Percentiles rank a stretch among this genome's conserved stretches.
Conservation (phyloP, 2,797 vertebrate genomes). For the Passerculus sandwichensis region DNA sequence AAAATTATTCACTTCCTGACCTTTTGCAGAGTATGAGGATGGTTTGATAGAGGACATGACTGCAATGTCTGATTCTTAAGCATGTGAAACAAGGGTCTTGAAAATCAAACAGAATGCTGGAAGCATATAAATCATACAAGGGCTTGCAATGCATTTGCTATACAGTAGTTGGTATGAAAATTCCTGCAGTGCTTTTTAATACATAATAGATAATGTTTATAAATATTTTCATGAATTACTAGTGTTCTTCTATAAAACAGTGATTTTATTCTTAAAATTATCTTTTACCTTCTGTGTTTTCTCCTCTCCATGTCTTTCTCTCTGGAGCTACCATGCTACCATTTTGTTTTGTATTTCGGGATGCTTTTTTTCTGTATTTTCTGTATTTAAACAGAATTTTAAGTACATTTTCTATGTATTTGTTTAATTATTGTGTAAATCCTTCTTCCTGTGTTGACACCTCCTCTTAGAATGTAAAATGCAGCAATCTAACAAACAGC, state of each 20-base stretch:
- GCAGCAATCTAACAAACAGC: background rate
- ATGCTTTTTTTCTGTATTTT: background rate
- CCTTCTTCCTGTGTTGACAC: background rate
- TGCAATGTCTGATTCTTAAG: background rate
- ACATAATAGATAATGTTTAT: background rate
- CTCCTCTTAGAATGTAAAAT: background rate
- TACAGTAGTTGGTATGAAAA: background rate
- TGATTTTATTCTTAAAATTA: background rate
- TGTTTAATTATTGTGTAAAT: background rate
- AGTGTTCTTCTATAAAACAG: background rate
- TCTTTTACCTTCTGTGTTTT: background rate
- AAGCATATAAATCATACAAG: background rate
- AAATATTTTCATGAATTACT: conserved; percentile 1
- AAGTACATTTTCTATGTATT: background rate
- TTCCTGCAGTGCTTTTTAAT: background rate
- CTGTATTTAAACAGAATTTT: background rate
- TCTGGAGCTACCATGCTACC: background rate
- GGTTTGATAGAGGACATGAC: background rate
- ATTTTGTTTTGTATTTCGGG: background rate
- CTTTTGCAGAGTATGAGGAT: background rate
- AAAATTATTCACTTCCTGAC: background rate
- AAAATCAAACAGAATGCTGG: background rate
- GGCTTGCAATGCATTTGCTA: background rate
- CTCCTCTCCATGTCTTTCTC: background rate
- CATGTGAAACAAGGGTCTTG: background rate